Conservation (phyloP, 2,797 vertebrate genomes). For the Alca torda region DNA sequence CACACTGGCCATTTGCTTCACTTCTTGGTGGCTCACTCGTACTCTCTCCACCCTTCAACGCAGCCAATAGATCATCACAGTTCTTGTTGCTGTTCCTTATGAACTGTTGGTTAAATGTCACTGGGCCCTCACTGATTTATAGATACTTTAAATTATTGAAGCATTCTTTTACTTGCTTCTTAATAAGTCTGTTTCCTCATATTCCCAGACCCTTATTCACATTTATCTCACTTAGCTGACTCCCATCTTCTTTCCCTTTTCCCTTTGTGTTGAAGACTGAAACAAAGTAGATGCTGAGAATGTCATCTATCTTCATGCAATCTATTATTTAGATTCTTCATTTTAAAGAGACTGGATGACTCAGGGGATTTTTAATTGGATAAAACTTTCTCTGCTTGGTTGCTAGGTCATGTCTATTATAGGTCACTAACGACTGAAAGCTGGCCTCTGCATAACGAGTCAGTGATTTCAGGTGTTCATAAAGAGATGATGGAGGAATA, state of each 20-base stretch:
- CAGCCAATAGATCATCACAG: neutral
- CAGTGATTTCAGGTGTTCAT: neutral
- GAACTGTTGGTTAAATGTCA: neutral
- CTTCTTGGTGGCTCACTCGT: neutral
- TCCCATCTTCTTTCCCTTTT: neutral
- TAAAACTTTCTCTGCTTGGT: slow-evolving; percentile 4
- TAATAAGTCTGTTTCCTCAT: slow-evolving; percentile 35
- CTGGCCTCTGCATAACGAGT: neutral
- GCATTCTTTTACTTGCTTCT: slow-evolving; percentile 21
- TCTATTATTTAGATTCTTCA: slow-evolving; percentile 56
- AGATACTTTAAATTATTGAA: slow-evolving; percentile 47
- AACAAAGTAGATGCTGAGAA: slow-evolving; percentile 40
- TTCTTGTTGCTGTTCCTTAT: neutral
- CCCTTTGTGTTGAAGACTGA: slow-evolving; percentile 2
- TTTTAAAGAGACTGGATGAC: slow-evolving; percentile 18
- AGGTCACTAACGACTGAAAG: neutral
- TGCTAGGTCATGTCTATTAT: neutral
- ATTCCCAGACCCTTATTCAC: slow-evolving; percentile 11
- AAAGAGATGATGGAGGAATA: neutral
- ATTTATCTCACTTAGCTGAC: slow-evolving; percentile 48
- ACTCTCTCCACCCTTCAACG: neutral
- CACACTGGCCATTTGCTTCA: neutral
- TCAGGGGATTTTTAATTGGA: slow-evolving; percentile 29
- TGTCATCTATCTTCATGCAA: slow-evolving; percentile 43
- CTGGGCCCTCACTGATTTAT: neutral